A percentile compares a stretch with the other conserved stretches of the same genome.
phyloP scores from a whole-genome alignment of 1,140 invertebrate genomes.

The Platorchestia sp. region DNA sequence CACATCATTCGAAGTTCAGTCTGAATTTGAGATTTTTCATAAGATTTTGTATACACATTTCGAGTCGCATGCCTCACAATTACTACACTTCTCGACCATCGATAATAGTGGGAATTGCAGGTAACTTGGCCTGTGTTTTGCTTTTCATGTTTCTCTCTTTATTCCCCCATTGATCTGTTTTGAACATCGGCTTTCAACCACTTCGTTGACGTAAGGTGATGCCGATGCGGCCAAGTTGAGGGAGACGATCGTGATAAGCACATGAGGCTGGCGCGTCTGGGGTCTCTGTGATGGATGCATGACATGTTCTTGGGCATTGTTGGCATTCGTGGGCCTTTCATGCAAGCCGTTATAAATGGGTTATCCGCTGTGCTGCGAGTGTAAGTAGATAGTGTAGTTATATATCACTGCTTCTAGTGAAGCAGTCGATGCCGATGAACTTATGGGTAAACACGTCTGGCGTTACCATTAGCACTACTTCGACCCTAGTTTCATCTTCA shows the following conservation, averaged over 20 bases:
- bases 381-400: background rate
- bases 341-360: background rate
- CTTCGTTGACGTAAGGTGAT: background rate
- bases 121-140: too few species aligned
- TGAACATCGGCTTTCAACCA: background rate
- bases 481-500: too few species aligned
- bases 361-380: background rate
- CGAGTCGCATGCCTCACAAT: too few species aligned
- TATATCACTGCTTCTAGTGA: background rate
- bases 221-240: background rate
- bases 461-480: too few species aligned
- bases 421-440: background rate
- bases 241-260: background rate
- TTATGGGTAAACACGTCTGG: too few species aligned
- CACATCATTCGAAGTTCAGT: background rate
- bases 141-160: background rate
- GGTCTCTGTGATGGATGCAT: background rate
- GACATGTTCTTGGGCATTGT: background rate
- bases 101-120: too few species aligned
- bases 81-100: too few species aligned
- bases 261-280: background rate
- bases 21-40: background rate
- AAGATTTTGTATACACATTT: background rate
- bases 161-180: background rate
- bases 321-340: background rate